A percentile compares a stretch with the other conserved stretches of the same genome.
phyloP scores from a whole-genome alignment of 2,797 vertebrate species.

The Lerista edwardsae region DNA sequence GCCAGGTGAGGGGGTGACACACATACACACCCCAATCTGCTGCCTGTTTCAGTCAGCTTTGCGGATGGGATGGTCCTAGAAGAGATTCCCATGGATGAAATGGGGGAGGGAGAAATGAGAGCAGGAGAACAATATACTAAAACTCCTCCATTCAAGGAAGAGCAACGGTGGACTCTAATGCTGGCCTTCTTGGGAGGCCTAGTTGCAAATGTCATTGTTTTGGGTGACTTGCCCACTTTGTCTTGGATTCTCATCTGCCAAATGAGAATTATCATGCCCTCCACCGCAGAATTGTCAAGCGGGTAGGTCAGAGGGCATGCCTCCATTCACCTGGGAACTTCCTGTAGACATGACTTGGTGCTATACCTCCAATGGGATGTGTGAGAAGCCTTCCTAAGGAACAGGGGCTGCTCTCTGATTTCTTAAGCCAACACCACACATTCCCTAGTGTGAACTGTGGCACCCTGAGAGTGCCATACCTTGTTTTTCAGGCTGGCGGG shows the following conservation, averaged over 20 bases:
- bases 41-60: no score
- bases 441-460: neutral
- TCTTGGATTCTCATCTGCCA: neutral
- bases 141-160: neutral
- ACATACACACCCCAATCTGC: no score
- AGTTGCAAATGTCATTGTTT: neutral
- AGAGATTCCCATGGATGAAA: neutral
- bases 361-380: neutral
- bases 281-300: neutral
- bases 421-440: neutral
- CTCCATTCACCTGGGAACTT: neutral
- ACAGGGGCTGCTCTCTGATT: neutral
- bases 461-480: no score
- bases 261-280: neutral
- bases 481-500: neutral
- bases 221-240: neutral
- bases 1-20: no score
- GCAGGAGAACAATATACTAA: neutral
- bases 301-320: neutral
- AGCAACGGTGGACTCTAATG: neutral
- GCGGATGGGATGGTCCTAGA: no score
- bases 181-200: neutral
- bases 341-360: neutral
- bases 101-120: rapidly evolving
- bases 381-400: neutral